A percentile compares a stretch with the other conserved stretches of the same genome.
phyloP scores from a whole-genome alignment of 2,797 vertebrate species.

The Tarsius wallacei region DNA sequence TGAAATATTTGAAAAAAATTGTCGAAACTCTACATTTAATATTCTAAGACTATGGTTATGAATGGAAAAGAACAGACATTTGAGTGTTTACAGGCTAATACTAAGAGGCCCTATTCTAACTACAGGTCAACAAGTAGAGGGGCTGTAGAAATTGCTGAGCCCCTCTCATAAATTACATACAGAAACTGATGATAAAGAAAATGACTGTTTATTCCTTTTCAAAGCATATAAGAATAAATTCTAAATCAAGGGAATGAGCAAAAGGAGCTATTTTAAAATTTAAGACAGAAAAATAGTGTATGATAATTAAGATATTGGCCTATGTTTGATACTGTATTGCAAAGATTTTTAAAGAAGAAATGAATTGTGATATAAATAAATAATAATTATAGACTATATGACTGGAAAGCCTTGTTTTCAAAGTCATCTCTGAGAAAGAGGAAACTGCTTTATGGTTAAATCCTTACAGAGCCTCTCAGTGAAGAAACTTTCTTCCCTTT shows the following conservation, averaged over 20 bases:
- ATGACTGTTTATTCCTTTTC: not conserved
- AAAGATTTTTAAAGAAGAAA: constrained; percentile 27
- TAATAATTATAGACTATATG: not conserved
- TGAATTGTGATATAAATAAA: constrained; percentile 4
- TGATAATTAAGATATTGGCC: not conserved
- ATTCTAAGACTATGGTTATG: not conserved
- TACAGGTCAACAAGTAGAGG: not conserved
- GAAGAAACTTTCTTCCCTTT: not conserved
- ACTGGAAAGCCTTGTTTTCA: constrained; percentile 15
- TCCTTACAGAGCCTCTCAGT: not conserved
- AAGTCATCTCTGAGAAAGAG: not conserved
- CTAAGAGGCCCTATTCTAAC: not conserved
- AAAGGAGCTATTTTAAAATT: not conserved
- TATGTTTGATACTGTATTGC: not conserved
- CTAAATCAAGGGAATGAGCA: not conserved
- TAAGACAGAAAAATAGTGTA: not conserved
- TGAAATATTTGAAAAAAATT: not conserved
- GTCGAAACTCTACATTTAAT: not conserved
- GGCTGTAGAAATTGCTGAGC: not conserved
- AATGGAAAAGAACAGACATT: not conserved
- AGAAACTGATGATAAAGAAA: not conserved
- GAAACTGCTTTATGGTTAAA: not conserved
- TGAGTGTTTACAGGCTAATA: not conserved
- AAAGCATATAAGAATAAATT: not conserved
- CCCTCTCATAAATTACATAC: not conserved